Base-by-base conservation (phyloP, 2,888 invertebrate genomes). In the Arrhopalites spinosus region DNA sequence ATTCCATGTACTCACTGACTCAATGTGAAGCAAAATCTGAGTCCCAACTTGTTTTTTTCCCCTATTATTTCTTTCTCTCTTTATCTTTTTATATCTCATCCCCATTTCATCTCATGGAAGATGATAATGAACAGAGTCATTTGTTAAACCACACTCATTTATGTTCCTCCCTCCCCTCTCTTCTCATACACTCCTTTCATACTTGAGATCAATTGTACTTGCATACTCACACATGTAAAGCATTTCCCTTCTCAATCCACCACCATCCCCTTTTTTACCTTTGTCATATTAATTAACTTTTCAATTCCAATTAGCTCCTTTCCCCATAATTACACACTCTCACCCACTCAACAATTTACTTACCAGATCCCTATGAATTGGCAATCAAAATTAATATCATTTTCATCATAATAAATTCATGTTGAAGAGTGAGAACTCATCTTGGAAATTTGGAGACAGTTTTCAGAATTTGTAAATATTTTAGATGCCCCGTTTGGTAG, bases 221-320 rank as follows among this genome's bases (percentile, higher is more conserved):
- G 3, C 61, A 27, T 23, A 61, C 23, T 5, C 61, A 27, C 61
- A 27, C 23, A 13, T 23, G 8, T 3, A 27, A 2, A 61, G 23
- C 8, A 13, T 20, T 61, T 17, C 25, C n/a, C 36, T 23, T 61
- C 25, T 61, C 13, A 13, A 11, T 23, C 27, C 61, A 25, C 29
- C 20, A 56, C 56, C 23, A 13, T n/a, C n/a, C 36, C 36, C n/a
- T 17, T 50, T 5, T 29, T 50, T 50, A 50, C 56, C 56, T 73
- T 73, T 73, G 61, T 64, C 63, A 61, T 43, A 73, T 66, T 73
- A 73, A 73, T 73, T 73, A 73, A 17, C 66, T 73, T 63, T 56
- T 61, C 63, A 47, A 50, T 5, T 50, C 15, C n/a, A n/a, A n/a
- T 15, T 50, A 50, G 17, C 36, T 43, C 2, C 45, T 30, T 67